phyloP scores from a whole-genome alignment of 2,797 vertebrate genomes.

The Staurois parvus region DNA sequence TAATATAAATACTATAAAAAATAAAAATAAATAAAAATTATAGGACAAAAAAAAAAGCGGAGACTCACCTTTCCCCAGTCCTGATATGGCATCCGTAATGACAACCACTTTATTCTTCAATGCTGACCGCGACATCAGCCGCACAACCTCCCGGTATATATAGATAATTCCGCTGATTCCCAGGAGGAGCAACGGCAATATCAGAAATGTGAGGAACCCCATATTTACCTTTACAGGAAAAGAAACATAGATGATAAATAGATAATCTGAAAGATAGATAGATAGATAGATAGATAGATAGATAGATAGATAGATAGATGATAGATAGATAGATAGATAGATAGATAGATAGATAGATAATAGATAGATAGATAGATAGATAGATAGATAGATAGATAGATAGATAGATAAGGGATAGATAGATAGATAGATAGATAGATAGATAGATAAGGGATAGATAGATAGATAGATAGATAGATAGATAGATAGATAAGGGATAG shows the following conservation, averaged over 20 bases:
- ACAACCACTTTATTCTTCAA: slow-evolving; percentile 95
- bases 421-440: too few relatives aligned
- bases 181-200: slow-evolving; percentile 86
- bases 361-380: too few relatives aligned
- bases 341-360: background rate
- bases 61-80: slow-evolving; percentile 86
- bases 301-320: background rate
- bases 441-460: too few relatives aligned
- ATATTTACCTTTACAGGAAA: slow-evolving; percentile 75
- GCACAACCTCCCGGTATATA: slow-evolving; percentile 87
- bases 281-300: background rate
- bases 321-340: background rate
- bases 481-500: too few relatives aligned
- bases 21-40: too few relatives aligned
- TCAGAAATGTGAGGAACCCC: slow-evolving; percentile 79
- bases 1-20: background rate
- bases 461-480: too few relatives aligned
- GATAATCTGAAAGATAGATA: background rate
- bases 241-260: background rate
- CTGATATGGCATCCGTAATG: slow-evolving; percentile 92
- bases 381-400: too few relatives aligned
- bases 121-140: slow-evolving; percentile 87
- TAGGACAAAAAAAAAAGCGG: too few relatives aligned
- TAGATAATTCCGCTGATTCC: slow-evolving; percentile 88
- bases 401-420: too few relatives aligned